Base-by-base conservation (phyloP, 2,113 vertebrate genomes). In the Halcyon malimbica region DNA sequence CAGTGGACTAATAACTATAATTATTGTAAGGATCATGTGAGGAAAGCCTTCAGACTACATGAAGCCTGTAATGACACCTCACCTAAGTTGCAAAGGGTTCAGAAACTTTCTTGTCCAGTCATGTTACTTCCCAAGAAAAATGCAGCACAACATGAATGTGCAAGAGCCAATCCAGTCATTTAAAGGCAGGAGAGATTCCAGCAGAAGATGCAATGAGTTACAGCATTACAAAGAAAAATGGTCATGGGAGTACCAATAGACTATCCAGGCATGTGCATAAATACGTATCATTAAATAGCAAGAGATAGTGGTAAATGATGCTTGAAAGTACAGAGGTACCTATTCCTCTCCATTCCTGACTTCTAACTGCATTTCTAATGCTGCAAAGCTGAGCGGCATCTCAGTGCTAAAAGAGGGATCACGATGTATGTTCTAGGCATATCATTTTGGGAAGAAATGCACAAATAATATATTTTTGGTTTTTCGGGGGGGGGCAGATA, bases 101-200 rank as follows among this genome's bases (percentile, higher is more conserved):
- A 39, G 78, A 83, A 92, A 63, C 50, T 15, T 92, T 93, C 75
- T 76, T 94, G 71, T 83, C 54, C 29, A 48, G 63, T 86, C 63
- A 57, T 33, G 82, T 88, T 20, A 41, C 19, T 82, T 94, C 46
- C 37, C 79, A 67, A 50, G 53, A 91, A 94, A 94, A 88, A 95
- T 71, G 89, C 26, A 74, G 71, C 29, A 28, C 31, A 67, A 67
- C 71, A 46, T 78, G 90, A 88, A 88, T 48, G 20, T 70, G 65
- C 5, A 3, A 41, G 11, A 80, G 39, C 65, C 74, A 69, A 79
- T 21, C 17, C 62, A 75, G 54, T 77, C 57, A 54, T 41, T 73
- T 37, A 73, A 33, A 77, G 35, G 14, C 83, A 86, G 63, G 39
- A 78, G 35, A 39, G 41, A 67, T 57, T 78, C 11, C 37, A 69